Conservation (phyloP, 2,113 vertebrate species). For the Psilopsiagon aurifrons region DNA sequence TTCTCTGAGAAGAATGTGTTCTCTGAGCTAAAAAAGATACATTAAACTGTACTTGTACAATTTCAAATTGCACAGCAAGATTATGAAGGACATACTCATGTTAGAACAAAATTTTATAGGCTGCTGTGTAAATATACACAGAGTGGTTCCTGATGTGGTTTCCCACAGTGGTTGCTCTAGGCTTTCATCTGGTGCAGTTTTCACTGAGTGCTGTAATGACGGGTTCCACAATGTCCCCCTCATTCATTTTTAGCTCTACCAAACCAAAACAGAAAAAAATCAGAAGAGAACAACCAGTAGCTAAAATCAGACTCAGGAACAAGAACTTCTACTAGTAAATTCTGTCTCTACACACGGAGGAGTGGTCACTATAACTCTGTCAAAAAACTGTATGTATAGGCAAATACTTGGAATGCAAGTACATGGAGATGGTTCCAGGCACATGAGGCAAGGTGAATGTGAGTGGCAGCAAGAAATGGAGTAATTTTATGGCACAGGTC, state of each 20-base stretch:
- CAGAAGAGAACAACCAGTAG: background rate
- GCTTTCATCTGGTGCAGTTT: slow-evolving; percentile 48
- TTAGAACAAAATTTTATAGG: slow-evolving; percentile 16
- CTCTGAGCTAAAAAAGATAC: slow-evolving; percentile 19
- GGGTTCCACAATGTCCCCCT: background rate
- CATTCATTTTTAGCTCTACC: slow-evolving; percentile 37
- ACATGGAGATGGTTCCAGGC: background rate
- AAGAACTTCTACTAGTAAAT: background rate
- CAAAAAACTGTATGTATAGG: background rate
- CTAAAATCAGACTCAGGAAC: background rate
- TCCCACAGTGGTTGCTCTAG: background rate
- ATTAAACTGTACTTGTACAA: background rate
- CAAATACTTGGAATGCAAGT: background rate
- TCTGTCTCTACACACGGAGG: background rate
- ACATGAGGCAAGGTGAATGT: background rate
- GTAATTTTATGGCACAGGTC: background rate
- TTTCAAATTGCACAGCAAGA: slow-evolving; percentile 35
- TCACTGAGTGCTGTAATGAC: slow-evolving; percentile 15
- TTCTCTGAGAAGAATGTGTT: background rate
- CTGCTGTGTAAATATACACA: slow-evolving; percentile 23
- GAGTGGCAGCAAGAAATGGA: background rate
- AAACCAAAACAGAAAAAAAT: background rate
- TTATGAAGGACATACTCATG: slow-evolving; percentile 4
- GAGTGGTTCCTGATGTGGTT: slow-evolving; percentile 40
- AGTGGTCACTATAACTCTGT: background rate